Percentiles rank a stretch among this genome's conserved stretches.
phyloP scores from a whole-genome alignment of 1,140 invertebrate genomes.

The Drosophila miranda region DNA sequence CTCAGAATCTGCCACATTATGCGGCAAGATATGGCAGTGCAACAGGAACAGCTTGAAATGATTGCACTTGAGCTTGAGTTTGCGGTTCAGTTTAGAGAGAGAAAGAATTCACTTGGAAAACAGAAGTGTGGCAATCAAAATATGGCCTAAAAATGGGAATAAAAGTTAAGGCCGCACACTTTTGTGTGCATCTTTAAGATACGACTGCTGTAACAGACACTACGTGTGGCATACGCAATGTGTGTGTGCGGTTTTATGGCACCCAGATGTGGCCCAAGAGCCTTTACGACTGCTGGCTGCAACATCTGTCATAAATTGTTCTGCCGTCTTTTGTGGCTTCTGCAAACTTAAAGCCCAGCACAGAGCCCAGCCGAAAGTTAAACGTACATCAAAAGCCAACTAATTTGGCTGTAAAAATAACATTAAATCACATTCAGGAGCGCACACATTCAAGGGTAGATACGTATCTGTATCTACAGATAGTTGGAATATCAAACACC shows the following conservation, averaged over 20 bases:
- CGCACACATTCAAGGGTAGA: neutral
- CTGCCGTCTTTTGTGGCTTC: constrained; percentile 19
- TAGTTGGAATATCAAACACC: constrained; percentile 53
- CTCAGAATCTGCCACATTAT: constrained; percentile 52
- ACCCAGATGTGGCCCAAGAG: neutral
- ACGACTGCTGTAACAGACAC: neutral
- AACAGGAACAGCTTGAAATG: constrained; percentile 61
- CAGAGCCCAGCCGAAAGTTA: constrained; percentile 50
- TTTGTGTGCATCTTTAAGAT: constrained; percentile 24
- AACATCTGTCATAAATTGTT: constrained; percentile 52
- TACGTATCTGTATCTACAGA: constrained; percentile 18
- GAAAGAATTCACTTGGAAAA: constrained; percentile 11
- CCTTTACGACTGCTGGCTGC: constrained; percentile 34
- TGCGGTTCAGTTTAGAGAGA: constrained; percentile 25
- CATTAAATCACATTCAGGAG: constrained; percentile 72
- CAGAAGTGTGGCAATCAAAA: constrained; percentile 57
- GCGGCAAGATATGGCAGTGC: constrained; percentile 35
- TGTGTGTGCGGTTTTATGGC: neutral
- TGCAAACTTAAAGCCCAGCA: constrained; percentile 40
- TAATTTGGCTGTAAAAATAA: constrained; percentile 81
- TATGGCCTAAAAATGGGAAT: constrained; percentile 20
- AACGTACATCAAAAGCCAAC: constrained; percentile 77
- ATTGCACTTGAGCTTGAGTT: constrained; percentile 60
- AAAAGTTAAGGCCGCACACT: constrained; percentile 31
- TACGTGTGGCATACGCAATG: constrained; percentile 9